Evolutionary conservation across 2,797 vertebrate genomes (phyloP).

Genomic region (Acestrorhynchus altus): DNA sequence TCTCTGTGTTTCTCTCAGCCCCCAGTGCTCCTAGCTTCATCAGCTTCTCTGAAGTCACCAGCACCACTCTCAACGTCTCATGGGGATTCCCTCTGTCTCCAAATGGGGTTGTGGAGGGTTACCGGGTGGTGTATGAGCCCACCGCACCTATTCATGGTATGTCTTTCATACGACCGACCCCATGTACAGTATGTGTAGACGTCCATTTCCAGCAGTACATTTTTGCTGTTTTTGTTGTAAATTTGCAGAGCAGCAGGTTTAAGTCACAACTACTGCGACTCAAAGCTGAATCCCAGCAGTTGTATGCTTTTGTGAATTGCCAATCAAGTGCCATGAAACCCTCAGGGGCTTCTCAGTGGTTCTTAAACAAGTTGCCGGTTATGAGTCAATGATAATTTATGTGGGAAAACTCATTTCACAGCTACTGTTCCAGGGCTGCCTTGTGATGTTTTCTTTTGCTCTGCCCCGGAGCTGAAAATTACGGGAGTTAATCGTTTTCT

Average conservation of each 20-base stretch:
- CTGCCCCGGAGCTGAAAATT: slow-evolving; percentile 40
- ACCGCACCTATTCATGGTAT: slow-evolving; percentile 88
- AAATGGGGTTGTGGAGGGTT: slow-evolving; percentile 93
- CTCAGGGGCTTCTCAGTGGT: slow-evolving; percentile 11
- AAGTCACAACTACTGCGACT: not conserved
- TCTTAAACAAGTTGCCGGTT: slow-evolving; percentile 23
- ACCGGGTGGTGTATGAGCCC: slow-evolving; percentile 92
- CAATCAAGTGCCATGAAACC: slow-evolving; percentile 30
- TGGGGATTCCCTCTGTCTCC: slow-evolving; percentile 89
- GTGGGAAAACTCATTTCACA: slow-evolving; percentile 31
- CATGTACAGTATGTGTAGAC: not conserved
- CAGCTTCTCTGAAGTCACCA: slow-evolving; percentile 92
- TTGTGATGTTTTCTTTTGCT: slow-evolving; percentile 28
- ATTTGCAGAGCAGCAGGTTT: not conserved
- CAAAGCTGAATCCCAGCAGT: slow-evolving; percentile 11
- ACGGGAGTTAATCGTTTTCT: slow-evolving; percentile 30
- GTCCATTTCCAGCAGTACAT: not conserved
- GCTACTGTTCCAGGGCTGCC: slow-evolving; percentile 24
- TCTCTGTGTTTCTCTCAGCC: slow-evolving; percentile 73
- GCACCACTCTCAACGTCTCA: slow-evolving; percentile 90
- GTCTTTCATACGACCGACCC: slow-evolving; percentile 3
- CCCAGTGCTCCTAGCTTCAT: slow-evolving; percentile 89
- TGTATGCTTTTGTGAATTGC: slow-evolving; percentile 29
- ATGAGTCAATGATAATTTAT: slow-evolving; percentile 28
- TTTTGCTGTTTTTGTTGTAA: not conserved